Base-by-base conservation (phyloP, 2,888 invertebrate genomes). In the Rhyacophila evoluta region DNA sequence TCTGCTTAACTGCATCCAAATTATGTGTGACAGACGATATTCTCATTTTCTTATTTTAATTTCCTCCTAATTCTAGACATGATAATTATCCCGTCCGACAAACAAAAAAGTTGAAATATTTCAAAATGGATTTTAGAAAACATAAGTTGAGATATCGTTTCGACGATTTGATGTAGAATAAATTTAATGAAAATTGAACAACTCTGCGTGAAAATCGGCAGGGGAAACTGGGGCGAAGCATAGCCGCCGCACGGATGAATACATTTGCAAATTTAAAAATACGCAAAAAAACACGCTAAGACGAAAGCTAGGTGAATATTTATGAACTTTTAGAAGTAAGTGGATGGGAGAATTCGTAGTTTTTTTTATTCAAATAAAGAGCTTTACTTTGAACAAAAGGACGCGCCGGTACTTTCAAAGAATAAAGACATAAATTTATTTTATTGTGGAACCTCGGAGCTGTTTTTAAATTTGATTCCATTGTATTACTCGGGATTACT, bases 201-300 rank as follows among this genome's bases (percentile, higher is more conserved):
- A 12, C 12, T 37, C 72, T 33, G 37, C 15, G 36, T 1, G 15
- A 37, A 36, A 33, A 33, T 15, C 8, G 68, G 36, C 19, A 67
- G 28, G 69, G 74, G 41, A 79, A 68, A 38, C 25, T 72, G 67
- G 79, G 75, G 36, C 72, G 72, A 75, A 68, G 36, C 37, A 11
- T 36, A 67, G 41, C 70, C 68, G 28, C 73, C 68, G 28, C 73
- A 19, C 55, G 81, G 78, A 82, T 82, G 82, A 82, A 82, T 82
- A 81, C 81, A 82, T 81, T 82, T 81, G 81, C 81, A 82, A 82
- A 81, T 82, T 82, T 82, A 79, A 82, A 81, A 82, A 81, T 75
- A 77, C 73, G 75, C 76, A 68, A 76, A 74, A 77, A 79, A 81
- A 81, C 79, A 80, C 79, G 79, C 79, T 78, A 77, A 75, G 79